Percentiles rank a stretch among this genome's conserved stretches.
These are phyloP conservation scores for Ia io DNA, from an alignment of 2,113 vertebrate species.

Conservation along the genomic window DNA sequence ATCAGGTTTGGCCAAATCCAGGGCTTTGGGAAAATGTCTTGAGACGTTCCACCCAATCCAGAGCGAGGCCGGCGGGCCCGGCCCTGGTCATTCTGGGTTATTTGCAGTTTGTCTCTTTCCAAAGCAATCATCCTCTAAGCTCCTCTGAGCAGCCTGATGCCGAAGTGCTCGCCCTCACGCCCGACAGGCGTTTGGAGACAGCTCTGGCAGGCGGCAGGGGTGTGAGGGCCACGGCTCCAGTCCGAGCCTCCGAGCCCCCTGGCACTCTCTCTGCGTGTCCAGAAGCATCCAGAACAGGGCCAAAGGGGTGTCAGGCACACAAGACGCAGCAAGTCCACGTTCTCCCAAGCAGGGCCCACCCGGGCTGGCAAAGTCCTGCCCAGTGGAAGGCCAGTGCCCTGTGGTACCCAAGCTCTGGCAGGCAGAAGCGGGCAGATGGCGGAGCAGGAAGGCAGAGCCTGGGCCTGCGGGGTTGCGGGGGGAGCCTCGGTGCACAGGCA, in stretches of 20 bases:
- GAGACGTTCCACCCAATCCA: neutral
- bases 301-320: neutral
- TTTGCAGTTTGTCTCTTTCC: conserved; percentile 36
- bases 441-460: neutral
- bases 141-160: neutral
- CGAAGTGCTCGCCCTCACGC: neutral
- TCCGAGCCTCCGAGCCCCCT: neutral
- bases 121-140: neutral
- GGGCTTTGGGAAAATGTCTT: conserved; percentile 16
- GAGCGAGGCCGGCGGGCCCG: neutral
- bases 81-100: neutral
- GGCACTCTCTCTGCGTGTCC: rapidly evolving
- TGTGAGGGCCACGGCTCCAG: neutral
- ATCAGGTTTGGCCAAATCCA: conserved; percentile 13
- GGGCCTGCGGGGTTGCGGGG: neutral
- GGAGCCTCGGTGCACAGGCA: neutral
- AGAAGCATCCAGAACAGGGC: neutral
- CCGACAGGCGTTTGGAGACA: neutral
- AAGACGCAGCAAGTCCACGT: neutral
- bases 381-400: neutral
- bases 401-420: neutral
- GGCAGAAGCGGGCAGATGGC: neutral
- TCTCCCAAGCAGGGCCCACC: neutral
- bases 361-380: neutral
- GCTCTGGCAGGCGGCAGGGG: neutral